A percentile compares a stretch with the other conserved stretches of the same genome.
These are phyloP conservation scores for Camponotus fellah DNA, from an alignment of 2,888 invertebrate species.

Conservation along the genomic window DNA sequence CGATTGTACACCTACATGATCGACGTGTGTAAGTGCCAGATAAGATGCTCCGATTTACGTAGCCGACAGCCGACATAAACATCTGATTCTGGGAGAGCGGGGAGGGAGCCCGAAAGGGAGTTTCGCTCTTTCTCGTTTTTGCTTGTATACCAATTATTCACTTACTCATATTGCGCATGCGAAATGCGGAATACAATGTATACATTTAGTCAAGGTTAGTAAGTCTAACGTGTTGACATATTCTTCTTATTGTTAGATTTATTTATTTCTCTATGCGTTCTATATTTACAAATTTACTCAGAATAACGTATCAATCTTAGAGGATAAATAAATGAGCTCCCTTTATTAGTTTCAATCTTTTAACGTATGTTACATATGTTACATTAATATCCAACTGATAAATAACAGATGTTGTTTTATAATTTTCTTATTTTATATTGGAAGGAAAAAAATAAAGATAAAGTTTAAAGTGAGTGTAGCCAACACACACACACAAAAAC, in stretches of 20 bases:
- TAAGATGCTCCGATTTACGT: not conserved
- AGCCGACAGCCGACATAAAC: not conserved
- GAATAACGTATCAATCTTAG: too few relatives aligned
- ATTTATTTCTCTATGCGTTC: not conserved
- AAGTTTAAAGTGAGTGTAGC: too few relatives aligned
- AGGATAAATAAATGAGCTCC: too few relatives aligned
- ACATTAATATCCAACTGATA: too few relatives aligned
- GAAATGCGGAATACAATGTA: not conserved
- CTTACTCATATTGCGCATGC: not conserved
- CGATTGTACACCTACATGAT: slow-evolving; percentile 25
- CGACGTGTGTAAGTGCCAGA: not conserved
- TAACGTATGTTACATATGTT: too few relatives aligned
- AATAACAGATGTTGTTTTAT: too few relatives aligned
- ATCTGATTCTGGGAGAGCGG: not conserved
- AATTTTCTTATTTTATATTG: too few relatives aligned
- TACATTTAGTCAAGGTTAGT: slow-evolving; percentile 1
- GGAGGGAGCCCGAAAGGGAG: not conserved
- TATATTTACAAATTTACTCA: too few relatives aligned
- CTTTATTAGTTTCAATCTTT: too few relatives aligned
- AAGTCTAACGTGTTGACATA: not conserved
- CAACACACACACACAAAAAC: too few relatives aligned
- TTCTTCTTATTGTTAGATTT: not conserved
- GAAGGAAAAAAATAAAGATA: too few relatives aligned
- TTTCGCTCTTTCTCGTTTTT: not conserved
- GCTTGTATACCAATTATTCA: not conserved